Evolutionary conservation across 2,113 vertebrate genomes (phyloP).

Genomic region (Oreocharis arfaki): DNA sequence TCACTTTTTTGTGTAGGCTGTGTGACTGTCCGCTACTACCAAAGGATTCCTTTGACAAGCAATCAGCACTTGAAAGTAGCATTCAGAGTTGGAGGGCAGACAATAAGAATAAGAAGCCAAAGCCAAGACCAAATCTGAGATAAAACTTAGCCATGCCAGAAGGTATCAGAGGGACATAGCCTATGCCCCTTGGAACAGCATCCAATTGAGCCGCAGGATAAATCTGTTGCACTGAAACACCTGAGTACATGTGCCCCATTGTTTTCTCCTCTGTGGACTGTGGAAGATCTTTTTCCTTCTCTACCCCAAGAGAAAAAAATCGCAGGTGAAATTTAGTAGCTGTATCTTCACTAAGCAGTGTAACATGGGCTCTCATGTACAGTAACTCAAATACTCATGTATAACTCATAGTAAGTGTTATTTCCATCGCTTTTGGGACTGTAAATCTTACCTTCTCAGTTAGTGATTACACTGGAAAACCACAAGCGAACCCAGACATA

Average conservation of each 20-base stretch:
- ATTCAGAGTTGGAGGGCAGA: neutral
- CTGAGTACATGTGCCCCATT: accelerated
- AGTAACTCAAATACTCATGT: no score
- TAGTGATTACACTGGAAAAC: neutral
- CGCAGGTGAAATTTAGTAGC: neutral
- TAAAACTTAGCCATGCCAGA: accelerated
- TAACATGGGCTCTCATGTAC: accelerated
- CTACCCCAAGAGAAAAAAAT: neutral
- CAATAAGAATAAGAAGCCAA: neutral
- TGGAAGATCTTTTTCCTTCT: neutral
- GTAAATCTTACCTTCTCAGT: neutral
- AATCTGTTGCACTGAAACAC: neutral
- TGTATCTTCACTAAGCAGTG: neutral
- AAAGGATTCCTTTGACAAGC: neutral
- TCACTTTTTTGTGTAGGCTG: neutral
- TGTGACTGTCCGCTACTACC: no score
- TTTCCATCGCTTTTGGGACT: neutral
- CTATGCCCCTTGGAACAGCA: neutral
- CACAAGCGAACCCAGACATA: neutral
- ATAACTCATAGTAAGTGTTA: accelerated
- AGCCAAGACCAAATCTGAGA: neutral
- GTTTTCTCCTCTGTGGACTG: neutral
- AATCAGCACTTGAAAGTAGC: neutral
- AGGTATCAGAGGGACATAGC: neutral
- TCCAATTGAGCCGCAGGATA: neutral